Base-by-base conservation (phyloP, 2,888 invertebrate genomes). In the Aquatica leii region DNA sequence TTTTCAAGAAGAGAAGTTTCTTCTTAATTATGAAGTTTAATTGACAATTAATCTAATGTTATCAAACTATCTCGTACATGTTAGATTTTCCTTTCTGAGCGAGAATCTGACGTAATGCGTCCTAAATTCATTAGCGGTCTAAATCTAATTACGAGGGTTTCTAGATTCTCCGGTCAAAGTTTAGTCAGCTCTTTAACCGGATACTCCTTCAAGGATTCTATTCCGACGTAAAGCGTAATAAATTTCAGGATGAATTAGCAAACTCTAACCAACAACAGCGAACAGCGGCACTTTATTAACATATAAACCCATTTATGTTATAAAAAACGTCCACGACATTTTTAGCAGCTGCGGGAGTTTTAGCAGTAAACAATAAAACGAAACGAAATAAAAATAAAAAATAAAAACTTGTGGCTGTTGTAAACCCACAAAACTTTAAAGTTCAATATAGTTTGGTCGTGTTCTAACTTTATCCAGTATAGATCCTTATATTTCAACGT, bases 91-190 rank as follows among this genome's bases (percentile, higher is more conserved):
- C 52, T 52, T 52, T 52, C 52, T 52, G 31, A 52, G 59, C 35
- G 53, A 53, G 53, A 59, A 59, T 59, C 59, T 59, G 41, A 59
- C 52, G 46, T 59, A 59, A 59, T 35, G 17, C 49, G 35, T 56
- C 49, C 59, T 59, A 59, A 59, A 59, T 59, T 59, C 52, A 59
- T 59, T 59, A 59, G 53, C 52, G 43, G 52, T 52, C 35, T 35
- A 48, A 46, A 59, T 59, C 52, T 48, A 59, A 59, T 59, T 59
- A 43, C 59, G 46, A 53, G 59, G 52, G 59, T 49, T 59, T 34
- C 41, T 37, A 51, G 52, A 59, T 59, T 59, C 46, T 41, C 59
- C 43, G 52, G 59, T 53, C 59, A 59, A 53, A 59, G 59, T 53
- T 59, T 46, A 56, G 55, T 56, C 46, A 56, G 43, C 55, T 56